phyloP scores from a whole-genome alignment of 2,797 vertebrate genomes.

The Trachurus trachurus region DNA sequence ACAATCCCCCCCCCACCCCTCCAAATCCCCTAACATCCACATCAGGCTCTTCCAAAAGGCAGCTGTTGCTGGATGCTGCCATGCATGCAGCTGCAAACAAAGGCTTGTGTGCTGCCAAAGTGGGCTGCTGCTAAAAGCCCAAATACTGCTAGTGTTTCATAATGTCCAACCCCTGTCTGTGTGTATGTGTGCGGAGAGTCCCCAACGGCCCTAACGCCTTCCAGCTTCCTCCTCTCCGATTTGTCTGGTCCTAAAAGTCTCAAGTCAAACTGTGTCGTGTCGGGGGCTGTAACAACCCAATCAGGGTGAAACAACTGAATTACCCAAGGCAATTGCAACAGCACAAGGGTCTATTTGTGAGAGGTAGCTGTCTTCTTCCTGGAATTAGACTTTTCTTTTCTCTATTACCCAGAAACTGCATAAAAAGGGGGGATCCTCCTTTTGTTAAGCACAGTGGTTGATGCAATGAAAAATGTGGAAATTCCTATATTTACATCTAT shows the following conservation, averaged over 20 bases:
- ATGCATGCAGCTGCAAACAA: slow-evolving; percentile 77
- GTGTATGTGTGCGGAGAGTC: neutral
- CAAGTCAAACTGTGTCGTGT: neutral
- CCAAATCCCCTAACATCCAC: slow-evolving; percentile 34
- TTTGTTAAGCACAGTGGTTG: slow-evolving; percentile 8
- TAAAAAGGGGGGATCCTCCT: slow-evolving; percentile 21
- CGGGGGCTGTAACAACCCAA: slow-evolving; percentile 13
- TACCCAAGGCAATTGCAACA: slow-evolving; percentile 32
- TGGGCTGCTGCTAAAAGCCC: slow-evolving; percentile 50
- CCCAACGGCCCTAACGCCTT: slow-evolving; percentile 40
- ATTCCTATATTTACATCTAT: slow-evolving; percentile 26
- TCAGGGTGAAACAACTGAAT: slow-evolving; percentile 20
- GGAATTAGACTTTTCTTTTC: slow-evolving; percentile 34
- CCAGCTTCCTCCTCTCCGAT: slow-evolving; percentile 36
- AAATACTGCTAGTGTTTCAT: slow-evolving; percentile 70
- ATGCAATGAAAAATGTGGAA: slow-evolving; percentile 31
- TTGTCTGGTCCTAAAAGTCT: slow-evolving; percentile 12
- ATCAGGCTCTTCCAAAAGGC: slow-evolving; percentile 49
- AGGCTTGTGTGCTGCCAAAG: slow-evolving; percentile 54
- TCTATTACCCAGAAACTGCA: slow-evolving; percentile 39
- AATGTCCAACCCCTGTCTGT: slow-evolving; percentile 42
- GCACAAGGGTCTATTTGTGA: slow-evolving; percentile 51
- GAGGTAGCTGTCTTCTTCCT: slow-evolving; percentile 57
- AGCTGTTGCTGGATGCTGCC: slow-evolving; percentile 69
- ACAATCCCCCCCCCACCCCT: slow-evolving; percentile 13